Evolutionary conservation across 2,888 invertebrate species (phyloP), one percentile per base, ranked within the genome.

Genomic region (Pheosia gnoma): DNA sequence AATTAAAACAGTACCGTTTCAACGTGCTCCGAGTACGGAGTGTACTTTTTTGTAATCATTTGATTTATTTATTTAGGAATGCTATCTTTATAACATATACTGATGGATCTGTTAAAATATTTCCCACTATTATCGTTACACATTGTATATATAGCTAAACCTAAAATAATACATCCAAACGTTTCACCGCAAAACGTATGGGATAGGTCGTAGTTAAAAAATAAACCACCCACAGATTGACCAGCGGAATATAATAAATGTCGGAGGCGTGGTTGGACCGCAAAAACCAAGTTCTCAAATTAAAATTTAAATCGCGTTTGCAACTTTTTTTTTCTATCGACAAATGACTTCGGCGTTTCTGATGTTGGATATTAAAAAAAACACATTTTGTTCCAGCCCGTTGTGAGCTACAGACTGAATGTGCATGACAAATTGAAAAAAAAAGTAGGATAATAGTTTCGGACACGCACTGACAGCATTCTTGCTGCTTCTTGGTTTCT

Each of bases 341-440:
- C 9, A 39, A 9, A 38, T 13, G 52, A 51, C 39, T 59, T 60
- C 72, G 78, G 72, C 53, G 37, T 67, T 65, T 75, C 78, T 79
- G 77, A 77, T 65, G 70, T 63, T 59, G 55, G 54, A 52, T 13
- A 62, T 57, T 59, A 54, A 61, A 65, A 63, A 63, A 71, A 77
- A 74, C 59, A 58, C 64, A 59, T 68, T 70, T 76, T 68, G 75
- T 78, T 78, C 72, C 74, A 59, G 38, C 37, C 68, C 61, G 59
- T 59, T 63, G 73, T 63, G 75, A 74, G 75, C 73, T 74, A 80
- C 76, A 67, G 72, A 72, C 68, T 65, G 67, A 74, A 80, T 77
- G 75, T 71, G 79, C 80, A 78, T 83, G 72, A 74, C 83, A 70
- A 82, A 85, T 82, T 59, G 54, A 52, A 53, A 43, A 66, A 69